These are phyloP conservation scores for Hypsopygia costalis DNA, from an alignment of 2,888 invertebrate genomes.

Conservation along the genomic window DNA sequence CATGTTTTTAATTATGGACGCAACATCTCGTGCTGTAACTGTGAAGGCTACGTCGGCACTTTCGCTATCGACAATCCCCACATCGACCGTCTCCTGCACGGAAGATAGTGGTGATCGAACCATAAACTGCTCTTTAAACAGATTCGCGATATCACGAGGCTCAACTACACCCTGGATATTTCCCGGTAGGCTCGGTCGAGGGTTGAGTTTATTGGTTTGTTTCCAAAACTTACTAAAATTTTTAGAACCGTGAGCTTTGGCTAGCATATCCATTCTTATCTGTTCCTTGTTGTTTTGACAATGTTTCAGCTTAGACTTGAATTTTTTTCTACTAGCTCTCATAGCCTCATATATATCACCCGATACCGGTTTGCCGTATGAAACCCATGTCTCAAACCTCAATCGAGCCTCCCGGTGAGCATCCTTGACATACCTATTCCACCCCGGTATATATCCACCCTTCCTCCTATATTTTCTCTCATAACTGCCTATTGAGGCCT, in stretches of 20 bases:
- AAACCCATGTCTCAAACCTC: not conserved
- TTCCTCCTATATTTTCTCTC: too few relatives aligned
- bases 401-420: not conserved
- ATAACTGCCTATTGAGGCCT: slow-evolving; percentile 9
- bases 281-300: not conserved
- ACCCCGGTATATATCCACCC: slow-evolving; percentile 10
- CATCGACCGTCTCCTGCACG: not conserved
- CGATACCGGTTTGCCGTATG: not conserved
- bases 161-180: slow-evolving; percentile 1
- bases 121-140: slow-evolving; percentile 1
- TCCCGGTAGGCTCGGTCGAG: not conserved
- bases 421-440: slow-evolving; percentile 14
- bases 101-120: not conserved
- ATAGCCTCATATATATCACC: not conserved
- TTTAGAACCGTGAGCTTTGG: not conserved
- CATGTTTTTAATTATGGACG: too few relatives aligned
- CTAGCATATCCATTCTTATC: not conserved
- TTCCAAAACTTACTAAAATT: slow-evolving; percentile 4
- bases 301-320: not conserved
- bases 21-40: not conserved
- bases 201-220: not conserved
- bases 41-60: not conserved
- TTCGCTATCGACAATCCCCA: too few relatives aligned
- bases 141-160: not conserved
- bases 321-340: not conserved